Percentiles rank a stretch among this genome's conserved stretches.
phyloP scores from a whole-genome alignment of 2,797 vertebrate species.

The Chloroceryle inda region DNA sequence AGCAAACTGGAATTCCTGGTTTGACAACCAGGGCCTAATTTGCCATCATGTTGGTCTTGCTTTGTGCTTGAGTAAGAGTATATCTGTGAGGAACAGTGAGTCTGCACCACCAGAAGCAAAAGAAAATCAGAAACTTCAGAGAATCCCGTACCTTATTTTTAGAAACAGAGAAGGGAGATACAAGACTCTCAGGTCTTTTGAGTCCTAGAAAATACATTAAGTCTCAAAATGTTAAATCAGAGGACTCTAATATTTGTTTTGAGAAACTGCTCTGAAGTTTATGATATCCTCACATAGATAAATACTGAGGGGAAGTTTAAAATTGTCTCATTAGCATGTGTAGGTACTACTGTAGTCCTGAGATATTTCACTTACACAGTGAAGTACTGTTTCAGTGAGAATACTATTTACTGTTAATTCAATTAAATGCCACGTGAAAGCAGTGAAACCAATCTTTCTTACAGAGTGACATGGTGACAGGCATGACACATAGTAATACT shows the following conservation, averaged over 20 bases:
- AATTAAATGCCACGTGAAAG: slow-evolving; percentile 33
- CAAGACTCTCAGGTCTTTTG: not conserved
- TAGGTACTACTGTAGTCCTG: slow-evolving; percentile 18
- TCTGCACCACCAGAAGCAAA: not conserved
- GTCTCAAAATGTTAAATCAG: slow-evolving; percentile 45
- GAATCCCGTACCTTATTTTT: slow-evolving; percentile 29
- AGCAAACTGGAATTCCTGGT: not conserved
- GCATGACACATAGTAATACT: not conserved
- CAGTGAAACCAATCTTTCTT: slow-evolving; percentile 44
- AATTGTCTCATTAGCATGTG: slow-evolving; percentile 65
- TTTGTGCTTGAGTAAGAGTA: not conserved
- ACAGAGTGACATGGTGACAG: not conserved
- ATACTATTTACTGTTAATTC: slow-evolving; percentile 54
- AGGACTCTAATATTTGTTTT: slow-evolving; percentile 27
- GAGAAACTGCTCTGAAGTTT: slow-evolving; percentile 45
- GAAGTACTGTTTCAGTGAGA: slow-evolving; percentile 55
- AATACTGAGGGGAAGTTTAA: slow-evolving; percentile 48
- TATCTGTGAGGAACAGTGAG: not conserved
- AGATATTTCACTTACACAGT: slow-evolving; percentile 57
- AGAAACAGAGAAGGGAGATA: not conserved
- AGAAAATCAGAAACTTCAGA: slow-evolving; percentile 28
- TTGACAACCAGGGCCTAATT: not conserved
- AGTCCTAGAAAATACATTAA: slow-evolving; percentile 18
- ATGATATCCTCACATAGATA: slow-evolving; percentile 35
- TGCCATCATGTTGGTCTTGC: not conserved